Evolutionary conservation across 2,797 vertebrate genomes (phyloP), one percentile per base, ranked within the genome.

Genomic region (Phylloscopus collybita): DNA sequence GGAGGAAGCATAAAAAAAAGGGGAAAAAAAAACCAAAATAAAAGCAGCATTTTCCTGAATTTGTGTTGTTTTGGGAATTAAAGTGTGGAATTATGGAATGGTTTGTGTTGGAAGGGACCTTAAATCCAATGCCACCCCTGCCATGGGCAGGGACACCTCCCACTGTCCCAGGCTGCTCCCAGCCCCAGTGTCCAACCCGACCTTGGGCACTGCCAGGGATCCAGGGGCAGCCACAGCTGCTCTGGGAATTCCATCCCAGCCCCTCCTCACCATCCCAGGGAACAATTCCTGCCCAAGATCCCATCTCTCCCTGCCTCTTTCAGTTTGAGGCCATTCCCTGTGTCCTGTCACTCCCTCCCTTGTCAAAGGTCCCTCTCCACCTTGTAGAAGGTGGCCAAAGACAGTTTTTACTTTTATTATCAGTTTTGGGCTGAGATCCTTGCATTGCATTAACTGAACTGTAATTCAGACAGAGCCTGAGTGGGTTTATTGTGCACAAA

Each of bases 241-340:
- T 69, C 62, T 67, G 62, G 32, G 2, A 5, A 86, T 2, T 3
- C 72, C 4, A 5, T 7, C 1, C 71, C 71, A 85, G 32, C 1
- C 0, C n/a, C 36, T 65, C 3, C 17, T 8, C 32, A 30, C 47
- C n/a, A 49, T 56, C 10, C 12, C 50, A 73, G 38, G 5, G 7
- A 61, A 8, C 5, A 25, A 86, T 61, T 69, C 40, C 49, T 61
- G 1, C 5, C 57, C 42, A 40, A 26, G 0, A 7, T 54, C 34
- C 34, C 49, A 49, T 2, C 73, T 0, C 4, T 0, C 29, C 25
- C 56, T 25, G 56, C 54, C 54, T 57, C 32, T 5, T n/a, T 3
- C 56, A 34, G 19, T 10, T n/a, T 22, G 9, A 57, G 19, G 56
- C 34, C 64, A 30, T 25, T 78, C 30, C 44, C 56, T 10, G 10